A percentile compares a stretch with the other conserved stretches of the same genome.
These are phyloP conservation scores for Solea solea DNA, from an alignment of 2,113 vertebrate species.

Conservation along the genomic window DNA sequence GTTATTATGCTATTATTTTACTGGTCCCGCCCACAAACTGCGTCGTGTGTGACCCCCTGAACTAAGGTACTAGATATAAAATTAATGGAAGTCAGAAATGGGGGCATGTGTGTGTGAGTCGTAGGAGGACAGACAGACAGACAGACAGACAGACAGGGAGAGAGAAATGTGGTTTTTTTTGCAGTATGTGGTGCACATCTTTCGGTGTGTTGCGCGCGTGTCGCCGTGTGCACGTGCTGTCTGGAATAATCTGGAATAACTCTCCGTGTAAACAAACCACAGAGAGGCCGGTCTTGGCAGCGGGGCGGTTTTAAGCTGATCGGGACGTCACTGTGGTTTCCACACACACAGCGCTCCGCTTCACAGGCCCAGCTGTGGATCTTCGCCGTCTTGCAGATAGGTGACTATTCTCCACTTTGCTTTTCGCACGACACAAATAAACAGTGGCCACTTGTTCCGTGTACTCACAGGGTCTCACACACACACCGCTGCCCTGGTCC, in stretches of 20 bases:
- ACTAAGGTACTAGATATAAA: no score
- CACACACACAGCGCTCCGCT: conserved; percentile 56
- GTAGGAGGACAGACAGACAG: not conserved
- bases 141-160: not conserved
- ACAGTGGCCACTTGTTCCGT: conserved; percentile 44
- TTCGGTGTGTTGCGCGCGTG: conserved; percentile 25
- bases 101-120: conserved; percentile 23
- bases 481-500: conserved; percentile 23
- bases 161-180: conserved; percentile 18
- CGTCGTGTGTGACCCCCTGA: no score
- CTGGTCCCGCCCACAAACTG: no score
- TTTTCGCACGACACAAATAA: conserved; percentile 63
- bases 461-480: conserved; percentile 19
- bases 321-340: conserved; percentile 64
- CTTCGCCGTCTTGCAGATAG: conserved; percentile 57
- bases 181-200: conserved; percentile 26
- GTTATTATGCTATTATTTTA: no score
- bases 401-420: conserved; percentile 69
- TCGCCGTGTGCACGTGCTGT: conserved; percentile 44
- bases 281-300: conserved; percentile 56
- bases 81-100: not conserved
- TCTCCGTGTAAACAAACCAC: conserved; percentile 73
- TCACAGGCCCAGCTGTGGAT: conserved; percentile 28
- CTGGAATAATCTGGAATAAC: conserved; percentile 65
- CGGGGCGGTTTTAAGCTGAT: conserved; percentile 56